Evolutionary conservation across 2,113 vertebrate genomes (phyloP).

Genomic region (Carlito syrichta): DNA sequence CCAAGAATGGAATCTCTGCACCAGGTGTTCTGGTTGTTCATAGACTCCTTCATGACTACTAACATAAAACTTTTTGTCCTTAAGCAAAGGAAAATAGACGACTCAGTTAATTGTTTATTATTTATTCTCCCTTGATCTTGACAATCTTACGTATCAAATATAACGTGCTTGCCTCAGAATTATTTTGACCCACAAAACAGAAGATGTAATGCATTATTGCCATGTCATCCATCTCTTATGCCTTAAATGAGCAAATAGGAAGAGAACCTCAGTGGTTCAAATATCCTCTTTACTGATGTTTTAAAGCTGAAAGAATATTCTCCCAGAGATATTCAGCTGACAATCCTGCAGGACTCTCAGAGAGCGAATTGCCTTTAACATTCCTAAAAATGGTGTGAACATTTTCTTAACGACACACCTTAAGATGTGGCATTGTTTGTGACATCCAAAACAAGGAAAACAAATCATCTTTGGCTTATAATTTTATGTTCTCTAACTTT

Average conservation of each 20-base stretch:
- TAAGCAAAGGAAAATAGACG: neutral
- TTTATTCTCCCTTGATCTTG: neutral
- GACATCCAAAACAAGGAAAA: neutral
- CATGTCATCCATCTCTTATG: neutral
- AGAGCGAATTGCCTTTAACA: neutral
- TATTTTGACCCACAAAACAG: neutral
- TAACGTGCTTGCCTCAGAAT: neutral
- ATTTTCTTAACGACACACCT: neutral
- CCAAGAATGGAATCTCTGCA: neutral
- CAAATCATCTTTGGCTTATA: neutral
- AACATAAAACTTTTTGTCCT: neutral
- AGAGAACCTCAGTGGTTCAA: neutral
- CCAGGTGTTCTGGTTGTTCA: neutral
- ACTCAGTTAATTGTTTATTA: neutral
- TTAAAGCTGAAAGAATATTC: neutral
- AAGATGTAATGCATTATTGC: neutral
- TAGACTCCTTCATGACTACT: neutral
- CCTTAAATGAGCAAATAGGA: neutral
- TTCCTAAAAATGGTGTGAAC: neutral
- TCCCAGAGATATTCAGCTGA: neutral
- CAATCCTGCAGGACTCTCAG: neutral
- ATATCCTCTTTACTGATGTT: neutral
- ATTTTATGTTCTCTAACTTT: neutral
- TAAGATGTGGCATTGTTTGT: neutral
- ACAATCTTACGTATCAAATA: neutral